Evolutionary conservation across 2,797 vertebrate genomes (phyloP), one percentile per base, ranked within the genome.

Genomic region (Myripristis murdjan): DNA sequence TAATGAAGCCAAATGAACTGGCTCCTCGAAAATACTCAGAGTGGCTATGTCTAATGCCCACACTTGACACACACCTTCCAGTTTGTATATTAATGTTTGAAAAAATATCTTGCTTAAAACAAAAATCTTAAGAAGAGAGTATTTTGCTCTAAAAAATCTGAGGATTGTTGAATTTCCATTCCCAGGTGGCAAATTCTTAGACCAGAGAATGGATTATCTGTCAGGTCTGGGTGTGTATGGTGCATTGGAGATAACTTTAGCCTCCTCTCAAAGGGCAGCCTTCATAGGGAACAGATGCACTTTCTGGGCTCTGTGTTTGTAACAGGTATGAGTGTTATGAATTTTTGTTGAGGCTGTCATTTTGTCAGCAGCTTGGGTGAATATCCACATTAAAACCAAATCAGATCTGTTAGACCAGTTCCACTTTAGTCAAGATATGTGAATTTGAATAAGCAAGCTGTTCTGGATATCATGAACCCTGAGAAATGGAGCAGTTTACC

Each of bases 141-240:
- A n/a, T n/a, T n/a, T n/a, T n/a, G n/a, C n/a, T n/a, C n/a, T 22
- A 6, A 58, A 46, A 53, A 70, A 56, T 52, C 24, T 33, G 18
- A 24, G 24, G 22, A 43, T 53, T 62, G 56, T 51, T 53, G 23
- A 80, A 62, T 55, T 62, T 26, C 63, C 31, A 54, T 37, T n/a
- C n/a, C n/a, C 48, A 26, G 62, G 56, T 28, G 33, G 37, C 28
- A 23, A 47, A 18, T 70, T 75, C 33, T 43, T 56, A 70, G 31
- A 54, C 41, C 18, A 33, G 18, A 53, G 16, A 56, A 69, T 72
- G 31, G 67, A 70, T 61, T 67, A 70, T 57, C 48, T 67, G 66
- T 82, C 64, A 57, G 26, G 49, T 15, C 33, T 10, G 16, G 61
- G 56, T 70, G 28, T 48, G 24, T 54, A 41, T 43, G 47, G 64